Evolutionary conservation across 2,113 vertebrate species (phyloP).

Genomic region (Saguinus midas): DNA sequence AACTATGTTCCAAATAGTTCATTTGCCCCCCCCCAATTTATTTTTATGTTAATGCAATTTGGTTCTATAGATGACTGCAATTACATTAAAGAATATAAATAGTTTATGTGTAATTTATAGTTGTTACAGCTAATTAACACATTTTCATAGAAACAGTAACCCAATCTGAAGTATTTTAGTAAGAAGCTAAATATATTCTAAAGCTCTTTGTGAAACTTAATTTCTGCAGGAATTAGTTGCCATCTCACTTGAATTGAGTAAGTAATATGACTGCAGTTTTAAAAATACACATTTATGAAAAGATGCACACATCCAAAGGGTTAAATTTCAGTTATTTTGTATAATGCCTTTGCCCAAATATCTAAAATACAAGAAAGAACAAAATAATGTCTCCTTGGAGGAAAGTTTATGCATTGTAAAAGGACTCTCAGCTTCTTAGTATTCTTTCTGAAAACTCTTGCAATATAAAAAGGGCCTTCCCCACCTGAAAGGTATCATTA

Average conservation of each 20-base stretch:
- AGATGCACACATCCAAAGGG: background rate
- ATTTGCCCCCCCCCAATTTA: background rate
- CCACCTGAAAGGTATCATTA: background rate
- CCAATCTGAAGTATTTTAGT: background rate
- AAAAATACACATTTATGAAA: background rate
- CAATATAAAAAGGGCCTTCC: background rate
- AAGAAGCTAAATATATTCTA: background rate
- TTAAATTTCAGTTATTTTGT: conserved; percentile 7
- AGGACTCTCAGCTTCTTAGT: conserved; percentile 20
- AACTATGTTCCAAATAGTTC: background rate
- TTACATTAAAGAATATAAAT: conserved; percentile 3
- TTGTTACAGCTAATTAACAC: background rate
- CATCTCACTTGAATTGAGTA: conserved; percentile 3
- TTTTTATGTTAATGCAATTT: conserved; percentile 2
- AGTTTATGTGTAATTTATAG: background rate
- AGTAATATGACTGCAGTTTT: background rate
- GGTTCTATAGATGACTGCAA: background rate
- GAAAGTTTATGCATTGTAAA: conserved; percentile 10
- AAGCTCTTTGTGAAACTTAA: background rate
- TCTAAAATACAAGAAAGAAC: background rate
- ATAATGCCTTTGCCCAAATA: background rate
- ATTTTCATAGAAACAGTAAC: background rate
- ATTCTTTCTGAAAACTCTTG: background rate
- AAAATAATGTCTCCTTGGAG: background rate
- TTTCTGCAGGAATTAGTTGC: background rate